A percentile compares a stretch with the other conserved stretches of the same genome.
Evolutionary conservation across 2,113 vertebrate species (phyloP).

Genomic region (Oxyura jamaicensis): DNA sequence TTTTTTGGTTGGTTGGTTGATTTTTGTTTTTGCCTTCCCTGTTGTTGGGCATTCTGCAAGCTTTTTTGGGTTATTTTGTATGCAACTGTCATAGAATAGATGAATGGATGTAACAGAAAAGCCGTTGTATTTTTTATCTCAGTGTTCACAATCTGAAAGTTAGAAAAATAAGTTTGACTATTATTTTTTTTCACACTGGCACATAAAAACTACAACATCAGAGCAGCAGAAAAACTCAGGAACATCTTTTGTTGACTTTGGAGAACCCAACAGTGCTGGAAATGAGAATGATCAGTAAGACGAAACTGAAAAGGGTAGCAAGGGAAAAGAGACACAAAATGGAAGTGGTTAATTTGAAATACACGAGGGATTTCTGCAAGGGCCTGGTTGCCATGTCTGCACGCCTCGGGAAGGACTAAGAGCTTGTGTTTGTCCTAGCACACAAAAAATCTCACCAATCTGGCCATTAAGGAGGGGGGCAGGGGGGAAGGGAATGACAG

Average conservation of each 20-base stretch:
- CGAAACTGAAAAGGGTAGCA: background rate
- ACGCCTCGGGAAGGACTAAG: background rate
- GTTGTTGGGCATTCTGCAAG: background rate
- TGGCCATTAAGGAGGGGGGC: background rate
- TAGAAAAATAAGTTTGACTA: background rate
- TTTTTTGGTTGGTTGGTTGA: too few relatives aligned
- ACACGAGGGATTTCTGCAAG: background rate
- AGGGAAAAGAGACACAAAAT: background rate
- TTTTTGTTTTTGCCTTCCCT: too few relatives aligned
- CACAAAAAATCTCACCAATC: background rate
- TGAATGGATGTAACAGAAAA: background rate
- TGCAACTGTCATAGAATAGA: background rate
- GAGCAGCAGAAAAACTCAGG: background rate
- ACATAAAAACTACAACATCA: accelerated
- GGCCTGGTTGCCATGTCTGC: background rate
- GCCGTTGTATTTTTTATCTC: background rate
- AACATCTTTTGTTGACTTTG: background rate
- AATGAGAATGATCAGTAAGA: background rate
- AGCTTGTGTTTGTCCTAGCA: background rate
- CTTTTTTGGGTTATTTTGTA: background rate
- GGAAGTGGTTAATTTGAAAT: background rate
- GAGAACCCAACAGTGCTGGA: background rate
- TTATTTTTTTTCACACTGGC: background rate
- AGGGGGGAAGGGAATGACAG: background rate
- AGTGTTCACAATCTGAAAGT: background rate